Percentiles rank a stretch among this genome's conserved stretches.
Conservation (phyloP, 2,113 vertebrate genomes). For the Tupaia tana region DNA sequence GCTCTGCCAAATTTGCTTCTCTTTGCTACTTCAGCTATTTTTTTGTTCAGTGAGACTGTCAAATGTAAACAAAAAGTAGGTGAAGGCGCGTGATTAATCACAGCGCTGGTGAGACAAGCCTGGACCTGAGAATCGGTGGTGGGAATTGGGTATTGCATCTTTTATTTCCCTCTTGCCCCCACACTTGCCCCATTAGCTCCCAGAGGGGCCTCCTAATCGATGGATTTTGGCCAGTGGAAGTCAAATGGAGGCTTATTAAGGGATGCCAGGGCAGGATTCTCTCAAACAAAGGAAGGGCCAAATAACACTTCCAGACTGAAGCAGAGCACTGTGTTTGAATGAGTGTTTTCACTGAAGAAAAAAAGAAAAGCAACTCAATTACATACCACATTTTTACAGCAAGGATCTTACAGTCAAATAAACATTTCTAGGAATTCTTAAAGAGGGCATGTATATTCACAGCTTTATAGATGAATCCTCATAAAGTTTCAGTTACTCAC, state of each 20-base stretch:
- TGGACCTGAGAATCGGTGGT: background rate
- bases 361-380: background rate
- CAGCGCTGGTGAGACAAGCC: background rate
- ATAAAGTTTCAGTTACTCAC: constrained; percentile 17
- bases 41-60: constrained; percentile 60
- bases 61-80: constrained; percentile 59
- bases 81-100: constrained; percentile 40
- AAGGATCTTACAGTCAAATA: constrained; percentile 35
- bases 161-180: background rate
- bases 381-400: constrained; percentile 34
- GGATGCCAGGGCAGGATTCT: background rate
- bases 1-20: constrained; percentile 62
- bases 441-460: background rate
- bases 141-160: background rate
- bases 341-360: background rate
- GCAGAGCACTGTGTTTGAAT: background rate
- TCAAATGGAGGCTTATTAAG: constrained; percentile 19
- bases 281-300: constrained; percentile 47
- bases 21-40: constrained; percentile 42
- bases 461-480: background rate
- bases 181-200: background rate
- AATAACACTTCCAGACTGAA: constrained; percentile 42
- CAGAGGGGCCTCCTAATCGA: constrained; percentile 18
- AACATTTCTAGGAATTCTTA: constrained; percentile 47
- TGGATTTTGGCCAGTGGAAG: constrained; percentile 33